Base-by-base conservation (phyloP, 2,113 vertebrate species). In the Dicaeum eximium region DNA sequence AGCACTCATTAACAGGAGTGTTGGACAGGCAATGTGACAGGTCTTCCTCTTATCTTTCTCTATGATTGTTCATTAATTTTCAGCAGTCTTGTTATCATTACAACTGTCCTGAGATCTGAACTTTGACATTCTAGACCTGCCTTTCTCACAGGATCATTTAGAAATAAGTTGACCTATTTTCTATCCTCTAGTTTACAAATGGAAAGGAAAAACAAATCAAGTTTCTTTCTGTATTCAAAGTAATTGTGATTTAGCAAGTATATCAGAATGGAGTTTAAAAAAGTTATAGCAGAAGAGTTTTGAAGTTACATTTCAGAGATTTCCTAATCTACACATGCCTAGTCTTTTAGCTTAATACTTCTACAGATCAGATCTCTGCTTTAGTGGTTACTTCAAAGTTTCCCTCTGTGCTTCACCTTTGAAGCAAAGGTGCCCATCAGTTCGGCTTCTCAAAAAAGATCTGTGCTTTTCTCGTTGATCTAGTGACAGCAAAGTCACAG, bases 61-160 rank as follows among this genome's bases (percentile, higher is more conserved):
- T 86, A 8, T 48, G 25, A 72, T 9, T 69, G 24, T 54, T 92
- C 47, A 79, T 96, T 90, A 58, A 91, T 88, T 95, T 87, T 87
- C 53, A 93, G 42, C 80, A 56, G 38, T 75, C 54, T 81, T 95
- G 87, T 92, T 79, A 94, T 65, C 66, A 86, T 64, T 95, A 73
- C 17, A 93, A 80, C 31, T 80, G 33, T 80, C 69, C 57, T 47
- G 37, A 75, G 20, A 95, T 60, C 23, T 90, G 79, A 94, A 88
- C 54, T 81, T 62, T 74, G 45, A 86, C 90, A 91, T 88, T 54
- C 30, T 74, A 84, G 31, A 80, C 38, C 19, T 64, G 35, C 13
- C 80, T 89, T 73, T 91, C 58, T 90, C 48, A 53, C 27, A 67
- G 54, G 62, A 50, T 42, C 33, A 88, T 84, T 72, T 23, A 70